These are phyloP conservation scores for Poecile montanus DNA, from an alignment of 2,797 vertebrate genomes.

Conservation along the genomic window DNA sequence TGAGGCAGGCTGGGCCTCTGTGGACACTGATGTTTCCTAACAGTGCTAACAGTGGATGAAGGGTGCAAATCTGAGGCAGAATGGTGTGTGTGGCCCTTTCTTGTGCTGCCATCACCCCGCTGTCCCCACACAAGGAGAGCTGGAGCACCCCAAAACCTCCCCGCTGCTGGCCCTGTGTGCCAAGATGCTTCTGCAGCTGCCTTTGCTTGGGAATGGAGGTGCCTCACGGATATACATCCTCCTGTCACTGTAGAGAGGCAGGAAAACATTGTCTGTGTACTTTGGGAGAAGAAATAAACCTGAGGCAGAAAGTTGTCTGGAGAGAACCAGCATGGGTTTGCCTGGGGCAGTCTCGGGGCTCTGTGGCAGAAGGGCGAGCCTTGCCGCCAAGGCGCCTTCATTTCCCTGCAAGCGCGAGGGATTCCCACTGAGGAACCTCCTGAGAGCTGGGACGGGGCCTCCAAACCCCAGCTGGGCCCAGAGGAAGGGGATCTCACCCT, in stretches of 20 bases:
- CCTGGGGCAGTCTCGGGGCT: neutral
- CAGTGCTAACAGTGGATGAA: neutral
- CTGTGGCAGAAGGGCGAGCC: neutral
- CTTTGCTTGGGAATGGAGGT: neutral
- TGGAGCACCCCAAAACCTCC: accelerated
- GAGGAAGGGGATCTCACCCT: neutral
- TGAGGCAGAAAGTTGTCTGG: neutral
- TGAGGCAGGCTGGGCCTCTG: neutral
- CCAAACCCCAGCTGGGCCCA: neutral
- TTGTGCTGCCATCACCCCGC: neutral
- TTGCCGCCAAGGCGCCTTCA: neutral
- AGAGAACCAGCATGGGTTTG: neutral
- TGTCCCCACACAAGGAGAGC: neutral
- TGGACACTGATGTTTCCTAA: neutral
- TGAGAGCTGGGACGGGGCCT: neutral
- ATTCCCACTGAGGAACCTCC: neutral
- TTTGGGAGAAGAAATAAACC: neutral
- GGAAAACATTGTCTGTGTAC: neutral
- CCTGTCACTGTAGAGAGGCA: neutral
- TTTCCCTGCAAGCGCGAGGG: neutral
- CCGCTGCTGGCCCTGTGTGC: neutral
- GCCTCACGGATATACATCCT: neutral
- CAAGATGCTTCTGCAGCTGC: neutral
- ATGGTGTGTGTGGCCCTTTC: neutral
- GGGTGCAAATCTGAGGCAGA: neutral